Evolutionary conservation across 2,888 invertebrate species (phyloP), one percentile per base, ranked within the genome.

Genomic region (Stenchaetothrips biformis): DNA sequence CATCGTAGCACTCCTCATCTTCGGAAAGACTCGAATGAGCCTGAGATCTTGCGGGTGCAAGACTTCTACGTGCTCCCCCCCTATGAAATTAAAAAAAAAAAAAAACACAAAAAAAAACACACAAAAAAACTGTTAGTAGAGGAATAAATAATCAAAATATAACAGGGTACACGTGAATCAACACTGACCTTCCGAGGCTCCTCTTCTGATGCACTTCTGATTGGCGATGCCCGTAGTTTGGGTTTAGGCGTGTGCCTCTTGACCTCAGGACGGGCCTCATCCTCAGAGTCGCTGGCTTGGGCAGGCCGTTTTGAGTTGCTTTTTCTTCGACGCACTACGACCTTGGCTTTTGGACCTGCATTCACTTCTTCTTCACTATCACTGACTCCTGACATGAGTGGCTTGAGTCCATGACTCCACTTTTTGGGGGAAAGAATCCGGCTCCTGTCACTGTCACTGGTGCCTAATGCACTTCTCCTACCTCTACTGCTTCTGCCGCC

Each of bases 291-390:
- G 21, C 79, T 79, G 11, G 53, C 27, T 3, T 59, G 49, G 11
- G 53, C 25, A 21, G 79, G 49, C 37, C 59, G 25, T 16, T 79
- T 79, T 2, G 47, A 25, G 8, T 49, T 27, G 27, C 79, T 79
- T 49, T 49, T 79, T n/a, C 67, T 74, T 9, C 67, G 67, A 21
- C 67, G 67, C 11, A 74, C 67, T 77, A 77, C 77, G 11, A 49
- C n/a, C 16, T 79, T 79, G 18, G 27, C 37, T 21, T 49, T 49
- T 21, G 53, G 18, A 2, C 82, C 82, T 16, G 81, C 80, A 8
- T 83, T 82, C 11, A 83, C 83, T 77, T 88, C 87, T 53, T 88
- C 87, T 49, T 87, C 87, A 6, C 87, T 87, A 81, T 87, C 87
- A 81, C 85, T 86, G 7, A 74, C 67, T 21, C 21, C 67, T 74